phyloP scores from a whole-genome alignment of 2,888 invertebrate species.

The Argyresthia albistria region DNA sequence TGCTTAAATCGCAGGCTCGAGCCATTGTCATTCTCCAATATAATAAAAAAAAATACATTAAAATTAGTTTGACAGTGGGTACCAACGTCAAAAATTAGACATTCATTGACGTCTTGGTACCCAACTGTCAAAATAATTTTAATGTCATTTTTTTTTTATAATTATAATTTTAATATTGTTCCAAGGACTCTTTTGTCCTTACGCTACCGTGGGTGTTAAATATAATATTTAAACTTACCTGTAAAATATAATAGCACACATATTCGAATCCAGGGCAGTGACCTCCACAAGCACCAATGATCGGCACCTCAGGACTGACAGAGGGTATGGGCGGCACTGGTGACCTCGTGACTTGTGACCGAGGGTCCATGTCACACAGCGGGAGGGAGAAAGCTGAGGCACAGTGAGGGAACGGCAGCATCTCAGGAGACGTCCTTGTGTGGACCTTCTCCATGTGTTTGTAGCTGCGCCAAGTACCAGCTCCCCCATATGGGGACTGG shows the following conservation, averaged over 20 bases:
- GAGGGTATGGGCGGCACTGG: conserved; percentile 45
- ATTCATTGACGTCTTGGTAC: too few relatives aligned
- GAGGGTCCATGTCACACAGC: conserved; percentile 39
- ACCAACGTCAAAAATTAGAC: too few relatives aligned
- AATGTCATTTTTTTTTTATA: too few relatives aligned
- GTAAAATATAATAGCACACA: conserved; percentile 79
- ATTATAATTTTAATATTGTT: too few relatives aligned
- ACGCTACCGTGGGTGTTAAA: too few relatives aligned
- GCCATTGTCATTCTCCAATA: too few relatives aligned
- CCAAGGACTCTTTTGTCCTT: too few relatives aligned
- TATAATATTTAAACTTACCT: conserved; percentile 44
- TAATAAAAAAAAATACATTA: too few relatives aligned
- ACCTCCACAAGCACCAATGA: conserved; percentile 78
- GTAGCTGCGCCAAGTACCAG: conserved; percentile 47
- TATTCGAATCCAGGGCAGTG: conserved; percentile 80
- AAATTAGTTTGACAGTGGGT: too few relatives aligned
- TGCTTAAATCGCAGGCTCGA: too few relatives aligned
- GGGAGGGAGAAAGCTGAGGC: conserved; percentile 59
- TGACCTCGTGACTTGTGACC: conserved; percentile 29
- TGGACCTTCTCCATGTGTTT: conserved; percentile 35
- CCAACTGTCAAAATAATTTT: too few relatives aligned
- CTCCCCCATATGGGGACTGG: conserved; percentile 54
- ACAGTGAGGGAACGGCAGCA: conserved; percentile 53
- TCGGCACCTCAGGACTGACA: conserved; percentile 63
- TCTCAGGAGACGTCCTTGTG: conserved; percentile 25